phyloP scores from a whole-genome alignment of 2,113 vertebrate species.

The Pampusana beccarii region DNA sequence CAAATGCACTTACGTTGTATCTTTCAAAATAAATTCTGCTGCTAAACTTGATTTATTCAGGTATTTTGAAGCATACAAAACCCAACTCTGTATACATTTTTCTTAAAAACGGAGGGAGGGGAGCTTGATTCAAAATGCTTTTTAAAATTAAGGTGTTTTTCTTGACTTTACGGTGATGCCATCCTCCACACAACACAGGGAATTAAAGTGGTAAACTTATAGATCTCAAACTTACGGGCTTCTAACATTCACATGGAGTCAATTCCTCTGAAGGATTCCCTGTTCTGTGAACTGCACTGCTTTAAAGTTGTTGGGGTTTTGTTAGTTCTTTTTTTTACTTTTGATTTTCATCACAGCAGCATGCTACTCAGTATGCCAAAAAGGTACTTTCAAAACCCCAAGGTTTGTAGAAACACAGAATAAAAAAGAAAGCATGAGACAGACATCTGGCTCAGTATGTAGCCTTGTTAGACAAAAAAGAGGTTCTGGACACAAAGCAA shows the following conservation, averaged over 20 bases:
- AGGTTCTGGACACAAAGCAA: constrained; percentile 38
- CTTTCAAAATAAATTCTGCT: constrained; percentile 53
- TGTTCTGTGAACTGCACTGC: constrained; percentile 24
- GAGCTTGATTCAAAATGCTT: constrained; percentile 1
- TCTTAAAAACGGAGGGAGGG: background rate
- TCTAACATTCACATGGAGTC: constrained; percentile 14
- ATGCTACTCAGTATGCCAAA: constrained; percentile 31
- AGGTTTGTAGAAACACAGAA: constrained; percentile 44
- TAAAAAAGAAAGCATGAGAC: constrained; percentile 31
- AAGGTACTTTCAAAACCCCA: constrained; percentile 27
- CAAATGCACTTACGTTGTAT: constrained; percentile 53
- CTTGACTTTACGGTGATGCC: constrained; percentile 33
- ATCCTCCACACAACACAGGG: constrained; percentile 31
- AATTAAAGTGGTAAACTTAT: constrained; percentile 52
- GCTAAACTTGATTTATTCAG: constrained; percentile 46
- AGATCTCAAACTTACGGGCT: constrained; percentile 52
- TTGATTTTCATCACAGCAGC: constrained; percentile 57
- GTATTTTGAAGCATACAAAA: background rate
- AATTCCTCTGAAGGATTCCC: constrained; percentile 47
- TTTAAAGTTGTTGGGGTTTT: background rate
- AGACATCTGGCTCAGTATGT: constrained; percentile 39
- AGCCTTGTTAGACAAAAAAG: constrained; percentile 50
- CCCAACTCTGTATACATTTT: constrained; percentile 23
- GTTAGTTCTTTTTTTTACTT: background rate
- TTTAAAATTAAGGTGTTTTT: background rate